Percentiles rank a stretch among this genome's conserved stretches.
Conservation (phyloP, 53 echinoderm and acorn worm species). For the Antedon mediterranea region DNA sequence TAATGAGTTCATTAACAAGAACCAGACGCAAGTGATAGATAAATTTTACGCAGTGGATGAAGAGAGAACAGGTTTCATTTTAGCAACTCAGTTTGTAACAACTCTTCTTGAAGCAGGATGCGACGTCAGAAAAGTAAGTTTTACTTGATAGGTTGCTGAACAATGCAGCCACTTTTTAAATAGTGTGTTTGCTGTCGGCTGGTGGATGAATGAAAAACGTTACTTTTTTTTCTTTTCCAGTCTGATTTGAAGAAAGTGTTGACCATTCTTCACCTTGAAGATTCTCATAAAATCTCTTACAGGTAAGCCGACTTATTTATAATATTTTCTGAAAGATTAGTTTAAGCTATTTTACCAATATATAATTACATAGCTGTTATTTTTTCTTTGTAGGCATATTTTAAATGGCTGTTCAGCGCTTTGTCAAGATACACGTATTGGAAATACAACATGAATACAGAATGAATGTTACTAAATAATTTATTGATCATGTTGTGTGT, state of each 20-base stretch:
- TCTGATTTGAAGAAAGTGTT: constrained; percentile 53
- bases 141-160: neutral
- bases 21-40: constrained; percentile 40
- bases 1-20: constrained; percentile 57
- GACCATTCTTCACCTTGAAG: constrained; percentile 24
- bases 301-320: constrained; percentile 25
- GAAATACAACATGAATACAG: too few relatives aligned
- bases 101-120: constrained; percentile 34
- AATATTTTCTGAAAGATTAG: neutral
- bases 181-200: too few relatives aligned
- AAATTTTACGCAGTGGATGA: constrained; percentile 40
- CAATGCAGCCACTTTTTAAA: too few relatives aligned
- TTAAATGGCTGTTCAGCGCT: constrained; percentile 37
- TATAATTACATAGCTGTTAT: neutral
- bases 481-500: too few relatives aligned
- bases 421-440: too few relatives aligned
- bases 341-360: too few relatives aligned
- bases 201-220: too few relatives aligned
- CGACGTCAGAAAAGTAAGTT: constrained; percentile 45
- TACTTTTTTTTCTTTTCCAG: constrained; percentile 16
- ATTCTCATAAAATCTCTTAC: constrained; percentile 32
- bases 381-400: constrained; percentile 16
- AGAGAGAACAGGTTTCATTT: constrained; percentile 23
- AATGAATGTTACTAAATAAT: too few relatives aligned
- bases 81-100: constrained; percentile 26